Base-by-base conservation (phyloP, 2,888 invertebrate species). In the Agrotis puta region DNA sequence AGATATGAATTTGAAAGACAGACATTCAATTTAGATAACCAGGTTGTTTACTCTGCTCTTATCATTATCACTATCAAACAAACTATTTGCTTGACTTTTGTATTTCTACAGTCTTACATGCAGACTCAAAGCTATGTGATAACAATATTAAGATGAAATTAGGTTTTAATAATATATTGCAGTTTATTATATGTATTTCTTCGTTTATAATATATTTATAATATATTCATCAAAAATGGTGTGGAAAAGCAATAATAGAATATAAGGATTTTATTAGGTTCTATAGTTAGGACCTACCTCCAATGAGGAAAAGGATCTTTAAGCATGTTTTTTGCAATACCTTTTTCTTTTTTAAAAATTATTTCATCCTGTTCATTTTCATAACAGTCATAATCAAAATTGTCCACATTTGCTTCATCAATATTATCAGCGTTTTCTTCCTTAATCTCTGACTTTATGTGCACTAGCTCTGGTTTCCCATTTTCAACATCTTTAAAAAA, bases 401-500 rank as follows among this genome's bases (percentile, higher is more conserved):
- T 24, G 18, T 76, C 70, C 16, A 64, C 14, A 14, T 13, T 33
- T 13, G 22, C 22, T 33, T 72, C 74, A 54, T 70, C 64, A 33
- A 56, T 56, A 16, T 77, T 61, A 14, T 71, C 76, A 62, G 72
- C 64, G 3, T 43, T 63, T 65, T 85, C 79, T 24, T 56, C 43
- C 6, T 84, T 82, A 14, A 86, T 70, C 71, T 87, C 87, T n/a
- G 51, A 20, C 62, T 87, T 86, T 24, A 83, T 59, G 24, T 22
- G 48, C 47, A 67, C 20, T 24, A 24, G 27, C 13, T 78, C 20
- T 24, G 20, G 27, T 6, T 78, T 50, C 0, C 50, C 63, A 47
- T 70, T 53, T 39, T 48, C 33, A 47, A 54, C 53, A 27, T 74
- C 59, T 47, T 24, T 47, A 11, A 11, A n/a, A n/a, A n/a, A n/a